Evolutionary conservation across 2,888 invertebrate genomes (phyloP).

Genomic region (Pristionchus fissidentatus): DNA sequence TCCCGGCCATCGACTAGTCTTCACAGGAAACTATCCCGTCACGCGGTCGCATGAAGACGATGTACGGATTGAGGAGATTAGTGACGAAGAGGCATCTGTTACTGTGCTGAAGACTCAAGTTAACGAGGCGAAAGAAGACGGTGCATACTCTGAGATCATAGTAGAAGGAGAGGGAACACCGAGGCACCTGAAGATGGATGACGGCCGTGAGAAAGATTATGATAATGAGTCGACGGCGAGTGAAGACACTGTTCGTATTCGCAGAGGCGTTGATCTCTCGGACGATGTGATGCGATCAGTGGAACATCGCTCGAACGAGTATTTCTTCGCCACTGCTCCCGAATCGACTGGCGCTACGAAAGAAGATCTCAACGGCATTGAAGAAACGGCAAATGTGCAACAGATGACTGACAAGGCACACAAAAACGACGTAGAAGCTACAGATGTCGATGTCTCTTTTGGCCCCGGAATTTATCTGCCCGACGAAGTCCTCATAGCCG

Average conservation of each 20-base stretch:
- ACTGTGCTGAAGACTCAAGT: neutral
- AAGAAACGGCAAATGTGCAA: too few species aligned
- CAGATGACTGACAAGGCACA: too few species aligned
- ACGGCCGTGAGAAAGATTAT: too few species aligned
- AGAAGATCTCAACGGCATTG: too few species aligned
- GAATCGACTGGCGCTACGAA: too few species aligned
- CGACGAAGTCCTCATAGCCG: neutral
- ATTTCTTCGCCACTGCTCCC: neutral
- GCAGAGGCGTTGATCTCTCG: neutral
- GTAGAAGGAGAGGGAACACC: too few species aligned
- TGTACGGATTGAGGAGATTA: neutral
- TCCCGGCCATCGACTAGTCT: neutral
- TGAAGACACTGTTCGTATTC: too few species aligned
- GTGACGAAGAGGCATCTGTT: neutral
- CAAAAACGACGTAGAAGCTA: too few species aligned
- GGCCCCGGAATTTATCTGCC: neutral
- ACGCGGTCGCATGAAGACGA: neutral
- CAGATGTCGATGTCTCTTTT: neutral
- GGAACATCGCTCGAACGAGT: neutral
- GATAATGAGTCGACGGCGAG: too few species aligned
- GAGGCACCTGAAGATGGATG: too few species aligned
- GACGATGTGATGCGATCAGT: neutral
- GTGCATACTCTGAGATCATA: neutral
- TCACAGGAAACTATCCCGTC: neutral
- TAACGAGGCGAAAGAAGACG: neutral